Evolutionary conservation across 2,113 vertebrate species (phyloP).

Genomic region (Steatornis caripensis): DNA sequence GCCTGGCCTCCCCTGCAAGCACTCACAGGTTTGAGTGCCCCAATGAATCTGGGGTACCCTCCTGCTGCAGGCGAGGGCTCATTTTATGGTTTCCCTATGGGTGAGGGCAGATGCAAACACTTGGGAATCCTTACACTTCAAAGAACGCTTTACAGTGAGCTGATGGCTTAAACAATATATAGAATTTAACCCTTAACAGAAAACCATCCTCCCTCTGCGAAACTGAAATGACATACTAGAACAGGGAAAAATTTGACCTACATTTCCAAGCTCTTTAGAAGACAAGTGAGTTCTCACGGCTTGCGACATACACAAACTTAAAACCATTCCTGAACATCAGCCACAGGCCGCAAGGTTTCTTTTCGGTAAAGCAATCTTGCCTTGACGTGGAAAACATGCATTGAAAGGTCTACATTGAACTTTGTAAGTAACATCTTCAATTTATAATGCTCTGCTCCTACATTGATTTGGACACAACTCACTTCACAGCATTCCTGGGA

Average conservation of each 20-base stretch:
- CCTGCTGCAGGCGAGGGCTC: neutral
- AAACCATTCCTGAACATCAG: neutral
- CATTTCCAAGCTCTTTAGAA: neutral
- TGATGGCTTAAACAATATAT: neutral
- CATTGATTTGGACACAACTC: neutral
- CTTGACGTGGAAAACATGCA: neutral
- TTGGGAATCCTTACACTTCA: neutral
- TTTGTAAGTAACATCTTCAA: neutral
- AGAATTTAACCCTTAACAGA: neutral
- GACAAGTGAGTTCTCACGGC: neutral
- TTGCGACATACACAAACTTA: neutral
- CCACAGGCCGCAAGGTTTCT: neutral
- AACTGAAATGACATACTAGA: neutral
- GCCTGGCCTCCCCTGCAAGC: neutral
- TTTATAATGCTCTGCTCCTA: neutral
- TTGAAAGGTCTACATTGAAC: neutral
- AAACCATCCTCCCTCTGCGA: neutral
- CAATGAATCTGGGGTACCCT: too few species aligned
- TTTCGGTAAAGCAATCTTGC: neutral
- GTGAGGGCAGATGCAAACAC: neutral
- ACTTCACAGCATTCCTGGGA: constrained; percentile 9
- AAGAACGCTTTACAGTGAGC: neutral
- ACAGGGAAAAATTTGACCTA: neutral
- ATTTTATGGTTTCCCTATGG: neutral
- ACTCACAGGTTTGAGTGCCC: neutral